phyloP scores from a whole-genome alignment of 2,888 invertebrate genomes.

The Amitus sp. region DNA sequence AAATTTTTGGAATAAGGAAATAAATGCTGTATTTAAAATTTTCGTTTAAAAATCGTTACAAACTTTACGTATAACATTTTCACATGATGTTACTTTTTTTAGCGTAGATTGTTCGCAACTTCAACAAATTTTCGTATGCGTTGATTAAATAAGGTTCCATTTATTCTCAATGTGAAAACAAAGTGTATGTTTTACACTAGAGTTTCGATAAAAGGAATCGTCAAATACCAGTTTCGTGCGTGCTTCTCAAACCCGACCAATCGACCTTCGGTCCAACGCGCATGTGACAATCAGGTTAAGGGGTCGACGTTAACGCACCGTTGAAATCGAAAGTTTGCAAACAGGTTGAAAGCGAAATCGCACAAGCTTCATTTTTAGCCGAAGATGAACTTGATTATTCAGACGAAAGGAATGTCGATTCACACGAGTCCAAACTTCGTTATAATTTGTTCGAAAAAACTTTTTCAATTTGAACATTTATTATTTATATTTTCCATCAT shows the following conservation, averaged over 20 bases:
- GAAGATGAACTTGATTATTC: neutral
- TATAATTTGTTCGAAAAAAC: too few relatives aligned
- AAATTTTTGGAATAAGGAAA: too few relatives aligned
- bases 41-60: too few relatives aligned
- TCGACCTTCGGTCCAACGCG: conserved; percentile 32
- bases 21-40: too few relatives aligned
- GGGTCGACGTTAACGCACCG: conserved; percentile 35
- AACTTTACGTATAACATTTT: too few relatives aligned
- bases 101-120: too few relatives aligned
- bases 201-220: conserved; percentile 11
- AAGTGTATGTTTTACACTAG: neutral
- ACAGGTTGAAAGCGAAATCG: conserved; percentile 30
- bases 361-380: conserved; percentile 17
- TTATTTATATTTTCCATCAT: too few relatives aligned
- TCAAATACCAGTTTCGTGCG: conserved; percentile 27
- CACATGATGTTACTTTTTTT: too few relatives aligned
- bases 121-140: too few relatives aligned
- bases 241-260: conserved; percentile 27
- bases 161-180: too few relatives aligned
- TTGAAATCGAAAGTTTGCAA: conserved; percentile 39
- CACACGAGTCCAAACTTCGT: conserved; percentile 11
- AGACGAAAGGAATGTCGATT: neutral
- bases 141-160: too few relatives aligned
- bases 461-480: too few relatives aligned
- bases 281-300: conserved; percentile 34